Evolutionary conservation across 2,797 vertebrate genomes (phyloP), one percentile per base, ranked within the genome.

Genomic region (Neomorphus geoffroyi): DNA sequence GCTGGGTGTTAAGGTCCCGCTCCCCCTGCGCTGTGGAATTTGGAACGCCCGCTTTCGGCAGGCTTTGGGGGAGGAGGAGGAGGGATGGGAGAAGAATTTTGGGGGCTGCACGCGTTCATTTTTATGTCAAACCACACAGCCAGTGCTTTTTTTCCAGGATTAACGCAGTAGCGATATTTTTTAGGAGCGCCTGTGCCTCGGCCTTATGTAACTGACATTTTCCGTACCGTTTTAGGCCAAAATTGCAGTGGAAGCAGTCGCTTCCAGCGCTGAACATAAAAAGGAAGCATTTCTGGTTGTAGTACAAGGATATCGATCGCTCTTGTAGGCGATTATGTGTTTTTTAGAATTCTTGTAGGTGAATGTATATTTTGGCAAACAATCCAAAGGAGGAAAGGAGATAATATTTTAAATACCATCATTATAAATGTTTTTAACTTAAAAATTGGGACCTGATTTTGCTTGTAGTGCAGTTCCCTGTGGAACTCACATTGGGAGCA

Each of bases 181-280:
- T 18, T 41, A 41, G 9, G 61, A n/a, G 41, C 58, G 75, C 61
- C 3, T 80, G 72, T 74, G 57, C 37, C 50, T 88, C 75, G 72
- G 82, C 82, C 82, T 89, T 96, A 96, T 45, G 54, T 96, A 96
- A 96, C 92, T 77, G 88, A 78, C 80, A 84, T 94, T 95, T 92
- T 50, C 26, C 19, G 33, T 72, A 14, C 37, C 2, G 27, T 88
- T 91, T 93, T 88, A 86, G 73, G 71, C 73, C 71, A 70, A 89
- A 96, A 94, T 89, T 10, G 6, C 45, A 22, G 11, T 18, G 60
- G 56, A 78, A 89, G 65, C 79, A 33, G 12, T 67, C 12, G 1
- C 28, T 81, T 88, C 4, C 24, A 33, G 39, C n/a, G 45, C 15
- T 15, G 28, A 70, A 65, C 71, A 18, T 2, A 11, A 62, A 75